A percentile compares a stretch with the other conserved stretches of the same genome.
Evolutionary conservation across 2,888 invertebrate genomes (phyloP).

Genomic region (Hemicrepidius hirtus): DNA sequence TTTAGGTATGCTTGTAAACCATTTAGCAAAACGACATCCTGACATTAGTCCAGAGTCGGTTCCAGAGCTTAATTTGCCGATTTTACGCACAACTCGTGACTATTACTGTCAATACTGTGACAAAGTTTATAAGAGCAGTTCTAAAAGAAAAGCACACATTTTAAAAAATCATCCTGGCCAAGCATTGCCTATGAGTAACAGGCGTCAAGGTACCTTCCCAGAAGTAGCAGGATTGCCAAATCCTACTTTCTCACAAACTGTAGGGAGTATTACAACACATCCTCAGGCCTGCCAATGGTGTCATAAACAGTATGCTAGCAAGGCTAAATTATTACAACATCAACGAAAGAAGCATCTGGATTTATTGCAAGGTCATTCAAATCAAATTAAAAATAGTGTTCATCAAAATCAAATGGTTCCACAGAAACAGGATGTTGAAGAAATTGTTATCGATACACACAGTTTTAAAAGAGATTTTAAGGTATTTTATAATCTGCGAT

Average conservation of each 20-base stretch:
- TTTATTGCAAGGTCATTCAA: conserved; percentile 62
- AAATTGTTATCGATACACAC: conserved; percentile 37
- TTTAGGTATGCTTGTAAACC: conserved; percentile 84
- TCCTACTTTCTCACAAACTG: conserved; percentile 80
- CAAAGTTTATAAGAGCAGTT: conserved; percentile 87
- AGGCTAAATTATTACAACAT: conserved; percentile 82
- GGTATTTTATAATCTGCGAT: too few relatives aligned
- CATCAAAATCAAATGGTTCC: conserved; percentile 29
- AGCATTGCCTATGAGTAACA: conserved; percentile 76
- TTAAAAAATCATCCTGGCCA: conserved; percentile 89
- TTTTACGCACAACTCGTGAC: conserved; percentile 83
- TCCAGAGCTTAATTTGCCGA: conserved; percentile 85
- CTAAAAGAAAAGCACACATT: conserved; percentile 89
- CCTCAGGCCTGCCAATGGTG: conserved; percentile 87
- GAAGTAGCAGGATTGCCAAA: conserved; percentile 73
- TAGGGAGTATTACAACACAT: conserved; percentile 82
- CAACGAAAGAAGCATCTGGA: conserved; percentile 79
- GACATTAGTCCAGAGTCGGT: conserved; percentile 79
- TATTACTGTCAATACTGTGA: conserved; percentile 92
- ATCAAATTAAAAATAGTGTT: conserved; percentile 25
- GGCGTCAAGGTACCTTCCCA: conserved; percentile 62
- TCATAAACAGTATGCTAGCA: conserved; percentile 91
- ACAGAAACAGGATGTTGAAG: conserved; percentile 30
- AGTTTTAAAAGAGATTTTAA: conserved; percentile 45
- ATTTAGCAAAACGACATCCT: conserved; percentile 86